Evolutionary conservation across 2,888 invertebrate species (phyloP), one percentile per base, ranked within the genome.

Genomic region (Liodrosophila aerea): DNA sequence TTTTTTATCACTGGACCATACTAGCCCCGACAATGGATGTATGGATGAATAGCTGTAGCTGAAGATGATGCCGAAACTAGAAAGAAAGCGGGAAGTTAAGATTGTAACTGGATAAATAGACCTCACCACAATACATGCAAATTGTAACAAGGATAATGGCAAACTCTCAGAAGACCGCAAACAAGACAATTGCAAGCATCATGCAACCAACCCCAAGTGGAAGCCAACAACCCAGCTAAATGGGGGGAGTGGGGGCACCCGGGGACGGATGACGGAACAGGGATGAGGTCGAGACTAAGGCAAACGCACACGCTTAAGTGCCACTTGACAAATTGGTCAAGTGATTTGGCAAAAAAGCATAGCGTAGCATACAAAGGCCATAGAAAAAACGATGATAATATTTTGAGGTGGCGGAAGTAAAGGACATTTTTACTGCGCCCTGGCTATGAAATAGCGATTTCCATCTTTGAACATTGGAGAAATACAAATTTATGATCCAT

Each of bases 311-410:
- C 76, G 69, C 75, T 75, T 83, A 83, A 83, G 74, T 82, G 82
- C 75, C 84, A 88, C 85, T 87, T 87, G 87, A 87, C 86, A 88
- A 89, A 88, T 88, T 89, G 89, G 86, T 87, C 88, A 88, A 88
- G 86, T 89, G 87, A 88, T 88, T 89, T 87, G 65, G 80, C 85
- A 85, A 82, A 84, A 87, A 80, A 70, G 58, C 54, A 58, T 52
- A 40, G 44, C 41, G 8, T n/a, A 46, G 29, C 34, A 51, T 41
- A 51, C 56, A 50, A 57, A 53, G 50, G 33, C 47, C 44, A 74
- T 57, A 53, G 2, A 62, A 37, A 59, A 46, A 47, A 62, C 18
- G 15, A 13, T 43, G 9, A 15, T 47, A 34, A 34, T 11, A 34
- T 29, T 18, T 22, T 22, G 22, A 22, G 43, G 5, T 8, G 31